A percentile compares a stretch with the other conserved stretches of the same genome.
These are phyloP conservation scores for Platichthys flesus DNA, from an alignment of 2,113 vertebrate genomes.

Conservation along the genomic window DNA sequence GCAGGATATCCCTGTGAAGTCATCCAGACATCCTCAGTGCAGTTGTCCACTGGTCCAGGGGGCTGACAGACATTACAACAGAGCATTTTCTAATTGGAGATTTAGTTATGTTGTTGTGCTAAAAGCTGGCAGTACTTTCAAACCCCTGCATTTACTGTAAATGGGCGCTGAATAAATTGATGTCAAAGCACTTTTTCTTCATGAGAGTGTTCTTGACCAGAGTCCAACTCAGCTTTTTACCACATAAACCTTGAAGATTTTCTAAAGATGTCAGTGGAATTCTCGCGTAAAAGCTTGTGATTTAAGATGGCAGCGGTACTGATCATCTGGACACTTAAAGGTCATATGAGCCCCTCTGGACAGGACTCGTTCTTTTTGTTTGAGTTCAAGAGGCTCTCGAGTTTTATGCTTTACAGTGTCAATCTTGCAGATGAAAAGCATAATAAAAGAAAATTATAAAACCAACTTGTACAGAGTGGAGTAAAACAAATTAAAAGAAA, in stretches of 20 bases:
- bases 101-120: conserved; percentile 28
- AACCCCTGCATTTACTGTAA: conserved; percentile 1
- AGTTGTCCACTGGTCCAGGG: background rate
- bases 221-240: conserved; percentile 21
- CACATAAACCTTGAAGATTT: conserved; percentile 12
- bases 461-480: background rate
- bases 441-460: background rate
- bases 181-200: conserved; percentile 10
- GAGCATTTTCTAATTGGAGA: background rate
- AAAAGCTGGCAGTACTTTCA: conserved; percentile 25
- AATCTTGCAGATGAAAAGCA: background rate
- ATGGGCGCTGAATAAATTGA: conserved; percentile 4
- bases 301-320: background rate
- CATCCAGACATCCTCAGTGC: background rate
- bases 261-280: background rate
- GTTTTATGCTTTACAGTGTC: background rate
- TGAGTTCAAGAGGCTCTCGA: background rate
- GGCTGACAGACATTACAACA: background rate
- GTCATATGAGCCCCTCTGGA: background rate
- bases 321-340: background rate
- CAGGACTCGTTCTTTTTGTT: background rate
- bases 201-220: conserved; percentile 13
- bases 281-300: conserved; percentile 3
- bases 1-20: background rate
- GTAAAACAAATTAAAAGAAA: background rate